These are phyloP conservation scores for Oligia fasciuncula DNA, from an alignment of 2,888 invertebrate genomes.

Conservation along the genomic window DNA sequence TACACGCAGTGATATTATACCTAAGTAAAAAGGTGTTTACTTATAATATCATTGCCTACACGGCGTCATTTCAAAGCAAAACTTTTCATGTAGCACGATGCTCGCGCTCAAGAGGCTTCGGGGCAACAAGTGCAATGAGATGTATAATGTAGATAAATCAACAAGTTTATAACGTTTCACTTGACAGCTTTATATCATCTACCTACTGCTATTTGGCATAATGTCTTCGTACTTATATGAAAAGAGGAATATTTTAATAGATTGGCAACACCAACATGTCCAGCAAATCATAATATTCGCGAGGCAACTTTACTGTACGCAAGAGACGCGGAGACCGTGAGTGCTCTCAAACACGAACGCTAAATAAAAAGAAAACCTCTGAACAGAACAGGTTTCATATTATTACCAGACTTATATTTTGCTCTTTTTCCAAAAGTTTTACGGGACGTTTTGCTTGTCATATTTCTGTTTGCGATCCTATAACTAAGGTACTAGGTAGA, in stretches of 20 bases:
- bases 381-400: conserved; percentile 44
- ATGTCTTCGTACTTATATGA: not conserved
- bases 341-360: conserved; percentile 5
- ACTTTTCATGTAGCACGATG: conserved; percentile 6
- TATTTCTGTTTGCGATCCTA: conserved; percentile 9
- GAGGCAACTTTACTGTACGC: not conserved
- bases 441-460: not conserved
- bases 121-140: conserved; percentile 36
- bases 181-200: not conserved
- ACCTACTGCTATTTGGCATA: not conserved
- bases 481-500: not conserved
- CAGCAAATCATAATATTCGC: not conserved
- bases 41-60: not conserved
- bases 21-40: too few species aligned
- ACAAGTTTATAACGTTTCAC: conserved; percentile 21
- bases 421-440: conserved; percentile 31
- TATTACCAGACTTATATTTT: conserved; percentile 20
- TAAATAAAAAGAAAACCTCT: conserved; percentile 35
- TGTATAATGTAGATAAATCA: conserved; percentile 6
- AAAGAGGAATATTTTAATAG: not conserved
- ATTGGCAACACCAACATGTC: not conserved
- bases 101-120: conserved; percentile 17
- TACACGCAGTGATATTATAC: too few species aligned
- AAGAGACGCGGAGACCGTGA: not conserved
- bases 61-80: conserved; percentile 7